Evolutionary conservation across 2,797 vertebrate species (phyloP).

Genomic region (Microhierax caerulescens): DNA sequence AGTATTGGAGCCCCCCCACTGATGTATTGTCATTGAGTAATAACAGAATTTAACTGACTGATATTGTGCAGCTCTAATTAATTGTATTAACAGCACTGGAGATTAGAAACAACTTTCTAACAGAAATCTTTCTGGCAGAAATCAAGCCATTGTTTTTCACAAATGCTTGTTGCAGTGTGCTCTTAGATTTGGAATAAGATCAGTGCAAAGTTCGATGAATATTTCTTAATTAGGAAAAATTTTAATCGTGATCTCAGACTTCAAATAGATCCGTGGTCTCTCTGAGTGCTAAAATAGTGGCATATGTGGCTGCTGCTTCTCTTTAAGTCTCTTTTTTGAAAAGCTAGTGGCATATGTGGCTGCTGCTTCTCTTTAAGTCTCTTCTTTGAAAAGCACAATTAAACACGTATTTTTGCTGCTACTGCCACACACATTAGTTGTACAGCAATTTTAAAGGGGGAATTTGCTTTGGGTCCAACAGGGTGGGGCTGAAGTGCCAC

Average conservation of each 20-base stretch:
- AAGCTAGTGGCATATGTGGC: background rate
- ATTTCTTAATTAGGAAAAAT: background rate
- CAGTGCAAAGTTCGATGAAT: background rate
- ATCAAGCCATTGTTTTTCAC: background rate
- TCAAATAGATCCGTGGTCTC: background rate
- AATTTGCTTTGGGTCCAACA: background rate
- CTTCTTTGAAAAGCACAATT: background rate
- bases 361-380: too few relatives aligned
- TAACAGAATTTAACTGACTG: conserved; percentile 36
- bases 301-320: background rate
- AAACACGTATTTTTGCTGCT: background rate
- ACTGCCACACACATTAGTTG: background rate
- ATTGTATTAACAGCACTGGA: conserved; percentile 38
- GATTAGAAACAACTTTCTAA: conserved; percentile 35
- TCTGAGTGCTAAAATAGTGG: background rate
- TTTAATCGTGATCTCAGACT: background rate
- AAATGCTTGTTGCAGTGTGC: background rate
- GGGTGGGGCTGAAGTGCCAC: background rate
- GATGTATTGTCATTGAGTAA: background rate
- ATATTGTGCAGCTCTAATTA: background rate
- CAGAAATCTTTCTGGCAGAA: conserved; percentile 44
- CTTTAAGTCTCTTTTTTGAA: background rate
- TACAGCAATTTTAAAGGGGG: background rate
- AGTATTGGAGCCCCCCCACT: background rate
- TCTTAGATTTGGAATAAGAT: background rate